These are phyloP conservation scores for Diphyllodes magnificus DNA, from an alignment of 2,113 vertebrate species.

Conservation along the genomic window DNA sequence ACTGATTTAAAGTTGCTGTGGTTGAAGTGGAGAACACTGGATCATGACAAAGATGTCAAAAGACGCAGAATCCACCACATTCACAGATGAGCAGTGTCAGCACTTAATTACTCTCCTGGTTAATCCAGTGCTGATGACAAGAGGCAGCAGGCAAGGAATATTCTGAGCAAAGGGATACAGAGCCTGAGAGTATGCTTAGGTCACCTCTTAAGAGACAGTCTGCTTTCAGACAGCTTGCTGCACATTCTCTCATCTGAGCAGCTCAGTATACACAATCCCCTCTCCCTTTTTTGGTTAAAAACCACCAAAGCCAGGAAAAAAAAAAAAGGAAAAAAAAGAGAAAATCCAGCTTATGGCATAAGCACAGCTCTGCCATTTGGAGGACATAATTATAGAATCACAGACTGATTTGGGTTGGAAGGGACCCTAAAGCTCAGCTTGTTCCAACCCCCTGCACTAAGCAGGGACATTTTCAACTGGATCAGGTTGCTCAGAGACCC, in stretches of 20 bases:
- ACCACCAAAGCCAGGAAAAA: neutral
- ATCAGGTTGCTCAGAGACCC: neutral
- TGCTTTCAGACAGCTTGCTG: neutral
- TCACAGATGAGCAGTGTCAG: neutral
- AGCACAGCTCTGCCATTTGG: neutral
- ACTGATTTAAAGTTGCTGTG: neutral
- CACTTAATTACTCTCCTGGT: neutral
- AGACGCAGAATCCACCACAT: neutral
- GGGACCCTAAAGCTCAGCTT: neutral
- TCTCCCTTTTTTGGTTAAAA: neutral
- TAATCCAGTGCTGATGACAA: neutral
- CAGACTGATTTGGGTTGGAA: neutral
- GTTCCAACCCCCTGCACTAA: neutral
- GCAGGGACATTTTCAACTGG: neutral
- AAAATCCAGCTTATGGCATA: neutral
- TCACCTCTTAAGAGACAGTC: neutral
- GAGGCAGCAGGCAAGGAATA: neutral
- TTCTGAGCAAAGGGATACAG: neutral
- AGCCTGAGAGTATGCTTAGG: neutral
- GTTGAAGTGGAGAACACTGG: neutral
- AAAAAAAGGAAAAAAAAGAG: neutral
- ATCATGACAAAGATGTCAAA: neutral
- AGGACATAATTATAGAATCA: neutral
- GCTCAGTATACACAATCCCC: neutral
- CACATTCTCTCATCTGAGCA: neutral